A percentile compares a stretch with the other conserved stretches of the same genome.
Evolutionary conservation across 2,113 vertebrate genomes (phyloP).

Genomic region (Myotis brandtii): DNA sequence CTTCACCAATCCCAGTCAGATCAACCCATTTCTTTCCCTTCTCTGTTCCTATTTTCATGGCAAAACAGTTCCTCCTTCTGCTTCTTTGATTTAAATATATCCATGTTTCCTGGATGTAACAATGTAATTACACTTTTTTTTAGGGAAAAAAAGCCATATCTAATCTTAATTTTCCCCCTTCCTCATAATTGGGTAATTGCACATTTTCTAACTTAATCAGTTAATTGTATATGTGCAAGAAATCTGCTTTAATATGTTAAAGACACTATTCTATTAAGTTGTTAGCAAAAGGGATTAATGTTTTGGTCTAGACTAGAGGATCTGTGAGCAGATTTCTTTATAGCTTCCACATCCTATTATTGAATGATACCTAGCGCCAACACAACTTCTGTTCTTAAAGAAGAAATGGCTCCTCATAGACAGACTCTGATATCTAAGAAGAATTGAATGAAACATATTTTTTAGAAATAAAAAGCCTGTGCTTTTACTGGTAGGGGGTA

Average conservation of each 20-base stretch:
- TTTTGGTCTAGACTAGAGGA: constrained; percentile 56
- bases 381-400: constrained; percentile 8
- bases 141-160: not conserved
- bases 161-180: constrained; percentile 62
- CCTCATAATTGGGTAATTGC: constrained; percentile 74
- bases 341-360: constrained; percentile 38
- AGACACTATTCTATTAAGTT: constrained; percentile 59
- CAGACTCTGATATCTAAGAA: constrained; percentile 6
- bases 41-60: not conserved
- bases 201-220: constrained; percentile 67
- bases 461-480: not conserved
- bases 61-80: constrained; percentile 29
- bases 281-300: constrained; percentile 60
- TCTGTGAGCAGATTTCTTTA: constrained; percentile 63
- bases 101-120: constrained; percentile 30
- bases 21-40: not conserved
- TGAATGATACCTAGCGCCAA: constrained; percentile 1
- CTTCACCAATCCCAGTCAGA: not conserved
- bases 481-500: not conserved
- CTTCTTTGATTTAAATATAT: constrained; percentile 61
- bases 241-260: constrained; percentile 68
- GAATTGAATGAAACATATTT: not conserved
- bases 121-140: constrained; percentile 56
- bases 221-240: constrained; percentile 52
- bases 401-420: constrained; percentile 4